Base-by-base conservation (phyloP, 2,888 invertebrate species). In the Cabera pusaria region DNA sequence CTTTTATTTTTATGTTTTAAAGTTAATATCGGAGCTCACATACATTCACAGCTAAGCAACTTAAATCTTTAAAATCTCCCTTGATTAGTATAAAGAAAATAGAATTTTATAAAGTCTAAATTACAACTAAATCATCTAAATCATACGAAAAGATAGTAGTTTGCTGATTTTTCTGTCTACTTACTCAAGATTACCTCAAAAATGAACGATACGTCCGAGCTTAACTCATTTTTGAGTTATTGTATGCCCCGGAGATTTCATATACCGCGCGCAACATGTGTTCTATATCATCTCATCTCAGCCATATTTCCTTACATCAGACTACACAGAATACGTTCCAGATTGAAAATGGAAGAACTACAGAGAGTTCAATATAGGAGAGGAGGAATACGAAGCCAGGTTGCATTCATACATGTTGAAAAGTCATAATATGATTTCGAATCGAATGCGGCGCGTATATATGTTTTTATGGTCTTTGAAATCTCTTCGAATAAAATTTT, bases 391-490 rank as follows among this genome's bases (percentile, higher is more conserved):
- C 71, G 70, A 74, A 72, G 59, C 71, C 65, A 68, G 66, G 67
- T 71, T 76, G 80, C 82, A 78, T 79, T 79, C 75, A 72, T 80
- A 73, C 72, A 82, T 79, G 74, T 72, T 78, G 79, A 78, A 78
- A 78, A 81, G 72, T 77, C 72, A 79, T 80, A 79, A 81, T 77
- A 77, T 79, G 81, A 82, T 81, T 82, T 76, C 64, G 59, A 77
- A 82, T 79, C 70, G 78, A 79, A 78, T 72, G 69, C 68, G 69
- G 61, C 71, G 68, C 72, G 67, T 72, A 69, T 61, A 61, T 62
- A 73, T 59, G 71, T 75, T 73, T 74, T 74, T 73, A 74, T 71
- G 63, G 59, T 64, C 62, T 64, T 59, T 71, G 68, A 67, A 68
- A 70, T 64, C 64, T 64, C 53, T 54, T 44, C 57, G 64, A 66